Base-by-base conservation (phyloP, 2,888 invertebrate species). In the Tribolium freemani region DNA sequence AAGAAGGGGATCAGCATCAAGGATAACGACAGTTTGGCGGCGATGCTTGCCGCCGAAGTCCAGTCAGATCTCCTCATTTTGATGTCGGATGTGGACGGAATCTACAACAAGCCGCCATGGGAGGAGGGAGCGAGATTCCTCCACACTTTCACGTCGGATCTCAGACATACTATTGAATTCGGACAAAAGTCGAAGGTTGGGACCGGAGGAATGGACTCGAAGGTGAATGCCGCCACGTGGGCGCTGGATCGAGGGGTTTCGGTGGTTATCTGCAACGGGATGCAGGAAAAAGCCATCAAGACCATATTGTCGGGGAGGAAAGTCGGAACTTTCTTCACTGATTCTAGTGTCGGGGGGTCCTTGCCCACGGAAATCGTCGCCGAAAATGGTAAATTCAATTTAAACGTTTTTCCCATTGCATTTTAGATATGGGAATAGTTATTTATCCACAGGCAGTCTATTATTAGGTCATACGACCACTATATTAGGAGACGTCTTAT, bases 1-100 rank as follows among this genome's bases (percentile, higher is more conserved):
- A 92, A 93, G 83, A 88, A 88, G 88, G 94, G 96, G 16, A 95
- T 98, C 75, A 93, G 94, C 73, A 91, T 98, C 70, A 96, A 97
- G 85, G 99, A 99, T 88, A 99, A 99, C 86, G 99, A 99, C 89
- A 97, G 97, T 79, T 89, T 99, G 75, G 97, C 99, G 0, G 98
- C 99, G 3, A 93, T 98, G 88, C 87, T 99, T 73, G 97, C 98
- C 0, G 96, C 96, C 0, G 98, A 99, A 87, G 93, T 99, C 5
- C 92, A 93, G 82, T 96, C 98, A 0, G 99, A 99, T 85, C 90
- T 99, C 66, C 90, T 99, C 76, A 96, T 99, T 79, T 91, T 99
- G 81, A 97, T 99, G 96, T 98, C 98, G 3, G 98, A 99, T 84
- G 99, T 99, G 0, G 97, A 99, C 84, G 99, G 99, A 1, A 96